These are phyloP conservation scores for Dendroctonus ponderosae DNA, from an alignment of 1,140 invertebrate genomes.

Conservation along the genomic window DNA sequence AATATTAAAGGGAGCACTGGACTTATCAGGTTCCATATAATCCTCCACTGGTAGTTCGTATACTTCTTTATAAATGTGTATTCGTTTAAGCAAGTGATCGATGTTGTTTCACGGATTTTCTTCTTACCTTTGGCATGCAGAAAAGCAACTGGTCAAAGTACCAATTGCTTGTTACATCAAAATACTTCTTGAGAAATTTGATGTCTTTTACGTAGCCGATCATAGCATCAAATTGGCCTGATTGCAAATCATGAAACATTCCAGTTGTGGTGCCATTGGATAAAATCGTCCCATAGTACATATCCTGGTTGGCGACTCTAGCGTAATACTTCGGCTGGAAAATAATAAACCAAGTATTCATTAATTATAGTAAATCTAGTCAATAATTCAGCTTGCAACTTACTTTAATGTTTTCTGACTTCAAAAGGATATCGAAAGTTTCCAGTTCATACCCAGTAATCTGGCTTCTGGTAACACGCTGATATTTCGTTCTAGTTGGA, in stretches of 20 bases:
- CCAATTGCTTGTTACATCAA: not conserved
- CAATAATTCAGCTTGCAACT: not conserved
- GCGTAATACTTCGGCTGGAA: conserved; percentile 1
- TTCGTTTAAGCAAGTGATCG: too few relatives aligned
- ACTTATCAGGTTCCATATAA: too few relatives aligned
- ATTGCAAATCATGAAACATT: conserved; percentile 2
- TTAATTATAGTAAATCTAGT: too few relatives aligned
- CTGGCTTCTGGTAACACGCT: not conserved
- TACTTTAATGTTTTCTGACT: not conserved
- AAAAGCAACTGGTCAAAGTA: not conserved
- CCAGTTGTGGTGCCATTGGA: not conserved
- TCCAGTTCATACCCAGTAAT: conserved; percentile 1
- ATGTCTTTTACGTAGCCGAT: not conserved
- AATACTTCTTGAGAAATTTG: not conserved
- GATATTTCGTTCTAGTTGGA: not conserved
- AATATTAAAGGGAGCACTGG: too few relatives aligned
- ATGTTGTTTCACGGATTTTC: too few relatives aligned
- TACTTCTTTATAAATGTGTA: too few relatives aligned
- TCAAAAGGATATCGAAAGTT: not conserved
- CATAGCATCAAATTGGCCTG: conserved; percentile 3
- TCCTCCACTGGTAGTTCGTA: too few relatives aligned
- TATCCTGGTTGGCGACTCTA: too few relatives aligned
- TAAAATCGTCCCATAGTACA: conserved; percentile 1
- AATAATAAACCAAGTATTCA: too few relatives aligned
- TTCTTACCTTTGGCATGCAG: not conserved